Evolutionary conservation across 2,113 vertebrate species (phyloP), one percentile per base, ranked within the genome.

Genomic region (Elephas maximus): DNA sequence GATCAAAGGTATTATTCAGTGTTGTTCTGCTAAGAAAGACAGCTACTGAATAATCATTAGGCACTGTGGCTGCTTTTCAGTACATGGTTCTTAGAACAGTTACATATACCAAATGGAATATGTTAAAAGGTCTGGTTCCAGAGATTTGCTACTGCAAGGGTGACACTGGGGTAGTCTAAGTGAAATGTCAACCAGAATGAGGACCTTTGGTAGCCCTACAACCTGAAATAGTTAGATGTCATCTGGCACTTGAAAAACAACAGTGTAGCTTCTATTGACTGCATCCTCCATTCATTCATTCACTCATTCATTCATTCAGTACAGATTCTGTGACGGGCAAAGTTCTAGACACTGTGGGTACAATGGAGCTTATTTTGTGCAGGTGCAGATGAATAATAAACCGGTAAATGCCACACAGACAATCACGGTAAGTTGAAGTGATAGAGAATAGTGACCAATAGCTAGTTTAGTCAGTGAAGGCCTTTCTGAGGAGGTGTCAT

Each of bases 11-110:
- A 62, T 78, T 92, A 94, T 90, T 95, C 51, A 94, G 67, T 67
- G 15, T 37, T 93, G 33, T 90, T 96, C 80, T 94, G 41, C 77
- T 86, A 97, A 83, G 15, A 84, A 48, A 26, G 37, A 60, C 28
- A 41, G 86, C 80, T 93, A 63, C 71, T 96, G 74, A 98, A 93
- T 91, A 97, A 95, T 83, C 81, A 96, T 81, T n/a, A 44, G 41
- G 17, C 8, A 69, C 3, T 80, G 33, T 86, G 51, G 37, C 62
- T 93, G 84, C 30, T 48, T 94, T 94, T 88, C 63, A 88, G 5
- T 14, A 74, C 10, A 73, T 30, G 9, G 83, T 83, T 94, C 73
- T 93, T 82, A 73, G 6, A 83, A 67, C 0, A 82, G n/a, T 90
- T 28, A 73, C 41, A 60, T 44, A 44, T 5, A 89, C 33, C 8